These are phyloP conservation scores for Sclerodermus sp. DNA, from an alignment of 2,888 invertebrate species.

Conservation along the genomic window DNA sequence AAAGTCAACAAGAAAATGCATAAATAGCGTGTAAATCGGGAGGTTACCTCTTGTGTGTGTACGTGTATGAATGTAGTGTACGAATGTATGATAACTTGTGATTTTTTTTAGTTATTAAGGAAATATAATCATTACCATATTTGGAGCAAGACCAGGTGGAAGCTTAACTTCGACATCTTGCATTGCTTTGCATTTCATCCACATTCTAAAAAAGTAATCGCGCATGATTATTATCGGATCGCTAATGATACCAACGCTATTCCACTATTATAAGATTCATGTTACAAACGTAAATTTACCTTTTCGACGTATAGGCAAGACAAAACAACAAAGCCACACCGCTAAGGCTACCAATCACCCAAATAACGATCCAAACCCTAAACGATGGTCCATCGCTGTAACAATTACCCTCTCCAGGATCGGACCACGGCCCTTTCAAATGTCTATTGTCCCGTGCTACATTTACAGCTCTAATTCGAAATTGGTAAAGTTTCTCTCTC, in stretches of 20 bases:
- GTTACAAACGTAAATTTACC: slow-evolving; percentile 26
- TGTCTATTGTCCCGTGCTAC: slow-evolving; percentile 36
- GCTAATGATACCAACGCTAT: no score
- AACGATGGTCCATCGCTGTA: slow-evolving; percentile 48
- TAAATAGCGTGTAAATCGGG: no score
- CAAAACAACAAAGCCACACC: slow-evolving; percentile 36
- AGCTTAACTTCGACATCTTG: slow-evolving; percentile 69
- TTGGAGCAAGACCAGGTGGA: slow-evolving; percentile 65
- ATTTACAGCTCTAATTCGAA: slow-evolving; percentile 56
- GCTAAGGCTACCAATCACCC: slow-evolving; percentile 41
- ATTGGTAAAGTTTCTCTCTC: slow-evolving; percentile 42
- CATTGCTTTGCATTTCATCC: slow-evolving; percentile 67
- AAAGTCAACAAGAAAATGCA: background rate
- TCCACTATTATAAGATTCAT: no score
- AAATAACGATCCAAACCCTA: slow-evolving; percentile 40
- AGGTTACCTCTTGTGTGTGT: no score
- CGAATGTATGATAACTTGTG: no score
- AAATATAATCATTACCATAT: slow-evolving; percentile 48
- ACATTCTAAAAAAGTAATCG: slow-evolving; percentile 56
- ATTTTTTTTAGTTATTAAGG: no score
- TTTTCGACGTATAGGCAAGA: slow-evolving; percentile 43
- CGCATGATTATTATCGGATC: background rate
- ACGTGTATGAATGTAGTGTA: no score
- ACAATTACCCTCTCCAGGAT: slow-evolving; percentile 53
- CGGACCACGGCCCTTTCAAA: slow-evolving; percentile 57